Evolutionary conservation across 2,888 invertebrate genomes (phyloP), one percentile per base, ranked within the genome.

Genomic region (Hypercompe scribonia): DNA sequence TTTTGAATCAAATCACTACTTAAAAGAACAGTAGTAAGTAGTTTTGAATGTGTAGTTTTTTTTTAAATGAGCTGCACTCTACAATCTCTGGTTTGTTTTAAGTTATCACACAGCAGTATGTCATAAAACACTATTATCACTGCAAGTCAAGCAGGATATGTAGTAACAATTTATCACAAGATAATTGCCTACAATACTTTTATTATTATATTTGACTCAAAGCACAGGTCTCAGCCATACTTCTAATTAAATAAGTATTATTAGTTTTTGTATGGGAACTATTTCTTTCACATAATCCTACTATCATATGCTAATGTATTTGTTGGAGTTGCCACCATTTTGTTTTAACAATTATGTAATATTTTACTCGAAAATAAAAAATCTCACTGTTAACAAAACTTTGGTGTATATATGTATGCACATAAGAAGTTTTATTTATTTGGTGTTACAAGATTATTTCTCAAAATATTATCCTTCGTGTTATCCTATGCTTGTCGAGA

Each of bases 121-220:
- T 65, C 36, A 15, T 24, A 24, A 13, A 39, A 65, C 67, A 72
- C 70, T 72, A 42, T 75, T 75, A 80, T 79, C 73, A 77, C 71
- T 77, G 68, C 76, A 65, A 80, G 74, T 72, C 78, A 76, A 70
- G 72, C 81, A 81, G 86, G 80, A 58, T 58, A 86, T 82, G 78
- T 78, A 73, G 78, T 75, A 81, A 76, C 73, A 76, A 73, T 28
- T 58, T n/a, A n/a, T 58, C 13, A 28, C 3, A 58, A 28, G 28
- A 58, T 58, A 58, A 58, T 58, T 28, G 28, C 4, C 28, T 28
- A 58, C 58, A 28, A 58, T 15, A 28, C 15, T 31, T 28, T 31
- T 31, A 58, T 31, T n/a, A 54, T 3, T 54, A 54, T 50, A 50
- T n/a, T n/a, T 54, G 54, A 54, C n/a, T n/a, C n/a, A n/a, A 54